Conservation (phyloP, 2,888 invertebrate genomes). For the Strigamia transsilvanica region DNA sequence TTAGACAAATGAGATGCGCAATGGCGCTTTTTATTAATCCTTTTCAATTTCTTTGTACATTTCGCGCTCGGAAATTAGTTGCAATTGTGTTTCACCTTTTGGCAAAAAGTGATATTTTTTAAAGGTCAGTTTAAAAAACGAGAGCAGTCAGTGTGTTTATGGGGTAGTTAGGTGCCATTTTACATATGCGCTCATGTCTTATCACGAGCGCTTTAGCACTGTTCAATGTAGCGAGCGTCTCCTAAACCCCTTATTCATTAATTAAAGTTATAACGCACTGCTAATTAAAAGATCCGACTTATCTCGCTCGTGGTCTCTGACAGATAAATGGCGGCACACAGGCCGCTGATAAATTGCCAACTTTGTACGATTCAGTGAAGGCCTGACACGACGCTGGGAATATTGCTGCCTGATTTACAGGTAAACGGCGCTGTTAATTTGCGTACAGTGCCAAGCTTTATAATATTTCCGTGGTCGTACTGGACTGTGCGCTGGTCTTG, state of each 20-base stretch:
- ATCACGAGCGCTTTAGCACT: constrained; percentile 43
- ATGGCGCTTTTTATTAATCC: neutral
- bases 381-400: constrained; percentile 46
- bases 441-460: constrained; percentile 35
- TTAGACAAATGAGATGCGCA: constrained; percentile 35
- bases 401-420: constrained; percentile 50
- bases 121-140: constrained; percentile 23
- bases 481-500: constrained; percentile 40
- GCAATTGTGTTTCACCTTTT: neutral
- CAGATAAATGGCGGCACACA: constrained; percentile 50
- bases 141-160: neutral
- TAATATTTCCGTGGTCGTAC: constrained; percentile 50
- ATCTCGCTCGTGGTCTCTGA: constrained; percentile 51
- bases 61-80: neutral
- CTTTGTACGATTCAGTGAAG: constrained; percentile 49
- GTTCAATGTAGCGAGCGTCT: constrained; percentile 47
- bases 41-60: neutral
- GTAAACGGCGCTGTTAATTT: constrained; percentile 52
- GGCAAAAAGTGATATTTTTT: neutral
- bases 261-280: constrained; percentile 51
- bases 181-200: constrained; percentile 39
- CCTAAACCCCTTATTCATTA: constrained; percentile 52
- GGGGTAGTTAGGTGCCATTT: neutral
- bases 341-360: constrained; percentile 12
- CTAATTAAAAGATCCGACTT: constrained; percentile 53